phyloP scores from a whole-genome alignment of 2,113 vertebrate genomes.

The Vidua chalybeata region DNA sequence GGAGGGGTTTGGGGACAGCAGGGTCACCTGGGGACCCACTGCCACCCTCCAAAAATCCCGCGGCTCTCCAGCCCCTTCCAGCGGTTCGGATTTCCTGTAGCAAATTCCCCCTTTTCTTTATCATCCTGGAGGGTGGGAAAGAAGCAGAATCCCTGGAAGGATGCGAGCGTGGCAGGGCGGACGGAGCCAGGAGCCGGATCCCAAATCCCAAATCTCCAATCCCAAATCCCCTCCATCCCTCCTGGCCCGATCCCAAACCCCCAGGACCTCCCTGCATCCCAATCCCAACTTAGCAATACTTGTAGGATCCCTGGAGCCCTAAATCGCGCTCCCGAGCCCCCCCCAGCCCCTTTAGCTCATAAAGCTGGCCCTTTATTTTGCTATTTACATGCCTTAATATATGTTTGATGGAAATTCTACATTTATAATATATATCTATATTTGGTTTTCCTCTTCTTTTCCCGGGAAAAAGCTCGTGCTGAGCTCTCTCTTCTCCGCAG shows the following conservation, averaged over 20 bases:
- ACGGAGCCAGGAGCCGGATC: not conserved
- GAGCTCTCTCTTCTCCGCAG: not conserved
- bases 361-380: conserved; percentile 78
- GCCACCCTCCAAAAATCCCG: not conserved
- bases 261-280: not conserved
- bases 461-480: conserved; percentile 9
- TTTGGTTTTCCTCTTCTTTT: conserved; percentile 58
- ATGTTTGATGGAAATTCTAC: conserved; percentile 76
- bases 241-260: not conserved
- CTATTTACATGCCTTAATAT: conserved; percentile 83
- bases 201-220: not conserved
- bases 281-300: conserved; percentile 55
- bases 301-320: conserved; percentile 42
- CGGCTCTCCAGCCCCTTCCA: not conserved
- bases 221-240: not conserved
- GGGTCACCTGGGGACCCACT: not conserved
- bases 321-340: not conserved
- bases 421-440: conserved; percentile 67
- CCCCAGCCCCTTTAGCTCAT: conserved; percentile 55
- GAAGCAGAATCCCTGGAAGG: not conserved
- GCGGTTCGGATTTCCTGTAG: not conserved
- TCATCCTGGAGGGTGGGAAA: not conserved
- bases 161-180: not conserved
- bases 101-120: not conserved
- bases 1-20: not conserved